Base-by-base conservation (phyloP, 35 echinoderm and acorn worm genomes). In the Hemicentrotus pulcherrimus region DNA sequence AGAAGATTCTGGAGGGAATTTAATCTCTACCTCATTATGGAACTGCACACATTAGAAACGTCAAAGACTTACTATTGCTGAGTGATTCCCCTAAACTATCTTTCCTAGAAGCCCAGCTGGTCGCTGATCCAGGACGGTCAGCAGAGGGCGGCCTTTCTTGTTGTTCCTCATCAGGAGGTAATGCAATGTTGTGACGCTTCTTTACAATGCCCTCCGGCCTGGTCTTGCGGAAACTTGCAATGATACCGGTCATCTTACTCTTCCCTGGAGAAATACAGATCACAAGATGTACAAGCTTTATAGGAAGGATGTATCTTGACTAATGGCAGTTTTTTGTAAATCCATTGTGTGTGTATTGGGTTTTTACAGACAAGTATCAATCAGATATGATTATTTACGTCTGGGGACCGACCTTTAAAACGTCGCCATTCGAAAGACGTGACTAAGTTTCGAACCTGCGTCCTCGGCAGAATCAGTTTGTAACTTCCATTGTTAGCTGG, bases 31-130 rank as follows among this genome's bases (percentile, higher is more conserved):
- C 3, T 41, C 35, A 41, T 41, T 41, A 1, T 41, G 3, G 35
- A 1, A 41, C 35, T 41, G 35, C 35, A 41, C 35, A 41, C 35
- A 41, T 41, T 0, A 41, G 35, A 41, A 41, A 41, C 3, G 3
- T 41, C 35, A 6, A 78, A 78, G 32, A 10, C 88, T 90, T 90
- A 90, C 88, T 90, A 28, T 90, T 90, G 32, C 88, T 90, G 46
- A 46, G 91, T 46, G 48, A 93, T 58, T 58, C 48, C 91, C 91
- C 96, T 32, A 61, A 41, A 46, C 71, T 70, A 46, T 94, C 94
- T 91, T 96, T 96, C 31, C 96, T 94, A 14, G 96, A 94, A n/a
- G 96, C 96, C 96, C 94, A 97, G 30, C 41, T 92, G n/a, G 92
- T 94, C 4, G 92, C 95, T 8, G 88, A 46, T 4, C 71, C 89